A percentile compares a stretch with the other conserved stretches of the same genome.
Conservation (phyloP, 37 sponge, comb jelly and placozoan genomes). For the Eunapius fragilis region DNA sequence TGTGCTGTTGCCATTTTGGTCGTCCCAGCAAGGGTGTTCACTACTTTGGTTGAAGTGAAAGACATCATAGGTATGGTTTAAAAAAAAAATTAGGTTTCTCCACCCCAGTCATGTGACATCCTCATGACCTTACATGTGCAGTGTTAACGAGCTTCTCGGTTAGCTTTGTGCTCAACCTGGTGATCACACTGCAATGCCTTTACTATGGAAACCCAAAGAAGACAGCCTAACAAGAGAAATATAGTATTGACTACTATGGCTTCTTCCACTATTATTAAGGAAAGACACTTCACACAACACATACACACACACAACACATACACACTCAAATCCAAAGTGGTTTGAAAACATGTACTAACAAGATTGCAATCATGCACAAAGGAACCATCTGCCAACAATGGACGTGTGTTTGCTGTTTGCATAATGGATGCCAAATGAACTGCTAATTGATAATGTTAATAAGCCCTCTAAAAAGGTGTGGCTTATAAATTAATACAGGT, state of each 20-base stretch:
- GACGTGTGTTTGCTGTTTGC: no score
- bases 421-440: no score
- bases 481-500: no score
- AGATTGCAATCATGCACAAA: no score
- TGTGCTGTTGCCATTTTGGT: neutral
- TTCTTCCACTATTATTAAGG: neutral
- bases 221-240: no score
- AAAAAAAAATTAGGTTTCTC: neutral
- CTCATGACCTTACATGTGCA: neutral
- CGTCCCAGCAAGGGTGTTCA: conserved; percentile 26
- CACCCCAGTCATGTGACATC: neutral
- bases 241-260: neutral
- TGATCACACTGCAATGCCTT: conserved; percentile 24
- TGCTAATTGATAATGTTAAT: no score
- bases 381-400: no score
- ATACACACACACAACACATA: no score
- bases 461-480: no score
- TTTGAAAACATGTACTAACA: no score
- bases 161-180: conserved; percentile 7
- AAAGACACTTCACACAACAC: no score
- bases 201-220: conserved; percentile 30
- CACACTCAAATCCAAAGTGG: no score
- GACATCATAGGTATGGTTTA: conserved; percentile 11
- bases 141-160: conserved; percentile 27
- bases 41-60: conserved; percentile 26